Percentiles rank a stretch among this genome's conserved stretches.
These are phyloP conservation scores for Plectrocnemia conspersa DNA, from an alignment of 1,140 invertebrate genomes.

Conservation along the genomic window DNA sequence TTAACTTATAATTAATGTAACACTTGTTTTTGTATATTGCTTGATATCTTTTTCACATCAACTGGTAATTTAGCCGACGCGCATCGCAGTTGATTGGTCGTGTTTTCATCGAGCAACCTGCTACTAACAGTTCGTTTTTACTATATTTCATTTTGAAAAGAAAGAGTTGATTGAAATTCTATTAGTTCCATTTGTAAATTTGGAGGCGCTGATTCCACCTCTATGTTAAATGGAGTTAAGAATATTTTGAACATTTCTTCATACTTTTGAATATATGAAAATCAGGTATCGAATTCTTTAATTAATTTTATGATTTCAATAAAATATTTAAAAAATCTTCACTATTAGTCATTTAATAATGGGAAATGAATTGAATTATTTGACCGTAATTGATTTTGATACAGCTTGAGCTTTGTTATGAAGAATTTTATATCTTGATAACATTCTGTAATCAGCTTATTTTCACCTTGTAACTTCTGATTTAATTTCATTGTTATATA, in stretches of 20 bases:
- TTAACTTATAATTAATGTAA: not conserved
- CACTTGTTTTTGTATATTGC: not conserved
- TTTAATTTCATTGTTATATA: conserved; percentile 4
- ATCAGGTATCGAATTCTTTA: too few species aligned
- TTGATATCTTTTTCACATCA: conserved; percentile 2
- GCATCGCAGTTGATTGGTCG: conserved; percentile 5
- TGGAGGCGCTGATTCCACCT: too few species aligned
- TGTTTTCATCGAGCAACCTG: not conserved
- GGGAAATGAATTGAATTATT: not conserved
- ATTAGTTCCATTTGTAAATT: too few species aligned
- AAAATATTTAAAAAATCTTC: not conserved
- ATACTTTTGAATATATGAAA: too few species aligned
- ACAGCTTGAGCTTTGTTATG: not conserved
- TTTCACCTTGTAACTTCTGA: conserved; percentile 2
- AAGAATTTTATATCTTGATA: not conserved
- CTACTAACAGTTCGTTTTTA: not conserved
- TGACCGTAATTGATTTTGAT: not conserved
- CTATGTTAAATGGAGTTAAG: too few species aligned
- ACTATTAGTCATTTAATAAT: conserved; percentile 3
- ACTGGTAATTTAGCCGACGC: conserved; percentile 5
- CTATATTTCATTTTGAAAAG: too few species aligned
- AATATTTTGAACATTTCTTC: too few species aligned
- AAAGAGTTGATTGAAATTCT: too few species aligned
- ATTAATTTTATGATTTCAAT: too few species aligned
- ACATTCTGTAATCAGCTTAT: conserved; percentile 1